Evolutionary conservation across 2,113 vertebrate genomes (phyloP).

Genomic region (Sander vitreus): DNA sequence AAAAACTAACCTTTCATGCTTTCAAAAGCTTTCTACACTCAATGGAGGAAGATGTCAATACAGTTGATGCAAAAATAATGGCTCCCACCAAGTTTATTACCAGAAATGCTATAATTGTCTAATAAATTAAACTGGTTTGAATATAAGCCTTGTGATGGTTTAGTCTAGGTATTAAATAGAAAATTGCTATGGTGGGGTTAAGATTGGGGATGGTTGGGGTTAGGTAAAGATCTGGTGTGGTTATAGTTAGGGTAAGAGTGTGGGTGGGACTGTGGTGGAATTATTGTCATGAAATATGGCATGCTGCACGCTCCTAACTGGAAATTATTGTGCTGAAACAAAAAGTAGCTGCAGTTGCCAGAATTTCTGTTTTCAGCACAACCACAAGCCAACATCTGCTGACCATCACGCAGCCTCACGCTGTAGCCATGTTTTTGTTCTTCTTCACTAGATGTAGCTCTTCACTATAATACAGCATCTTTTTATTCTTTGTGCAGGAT

Average conservation of each 20-base stretch:
- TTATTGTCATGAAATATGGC: background rate
- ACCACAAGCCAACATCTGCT: slow-evolving; percentile 3
- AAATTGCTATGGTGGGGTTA: background rate
- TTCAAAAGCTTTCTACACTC: background rate
- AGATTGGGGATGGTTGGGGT: background rate
- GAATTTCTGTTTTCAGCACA: background rate
- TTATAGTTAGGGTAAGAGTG: background rate
- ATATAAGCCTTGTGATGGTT: background rate
- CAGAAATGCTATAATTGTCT: background rate
- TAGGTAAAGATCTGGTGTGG: background rate
- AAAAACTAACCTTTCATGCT: background rate
- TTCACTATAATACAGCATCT: background rate
- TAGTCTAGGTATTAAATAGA: background rate
- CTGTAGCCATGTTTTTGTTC: background rate
- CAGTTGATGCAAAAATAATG: background rate
- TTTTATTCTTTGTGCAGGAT: background rate
- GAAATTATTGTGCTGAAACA: background rate
- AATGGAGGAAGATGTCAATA: background rate
- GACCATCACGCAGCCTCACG: background rate
- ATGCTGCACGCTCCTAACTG: background rate
- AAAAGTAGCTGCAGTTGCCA: background rate
- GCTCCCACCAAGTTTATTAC: background rate
- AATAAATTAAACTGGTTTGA: background rate
- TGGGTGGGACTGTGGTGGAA: background rate
- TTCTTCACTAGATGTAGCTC: background rate